phyloP scores from a whole-genome alignment of 1,140 invertebrate genomes.

The Ruditapes philippinarum region DNA sequence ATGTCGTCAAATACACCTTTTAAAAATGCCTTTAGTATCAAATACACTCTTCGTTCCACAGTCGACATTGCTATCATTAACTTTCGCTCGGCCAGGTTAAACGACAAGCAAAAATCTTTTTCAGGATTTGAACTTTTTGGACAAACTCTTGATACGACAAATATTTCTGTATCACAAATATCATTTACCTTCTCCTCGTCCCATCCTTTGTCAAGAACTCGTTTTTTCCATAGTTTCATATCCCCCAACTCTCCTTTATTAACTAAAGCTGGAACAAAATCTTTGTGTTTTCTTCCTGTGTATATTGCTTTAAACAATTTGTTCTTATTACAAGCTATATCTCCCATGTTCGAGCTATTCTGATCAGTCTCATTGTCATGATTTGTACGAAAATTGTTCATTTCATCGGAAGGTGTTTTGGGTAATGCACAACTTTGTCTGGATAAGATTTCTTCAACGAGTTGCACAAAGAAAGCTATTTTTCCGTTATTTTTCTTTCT shows the following conservation, averaged over 20 bases:
- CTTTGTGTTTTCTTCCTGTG: constrained; percentile 1
- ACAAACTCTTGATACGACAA: background rate
- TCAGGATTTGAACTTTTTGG: constrained; percentile 12
- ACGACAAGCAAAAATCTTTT: no score
- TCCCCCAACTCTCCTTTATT: background rate
- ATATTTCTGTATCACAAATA: background rate
- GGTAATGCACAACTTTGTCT: background rate
- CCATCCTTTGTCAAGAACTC: background rate
- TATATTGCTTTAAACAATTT: background rate
- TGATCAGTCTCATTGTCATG: background rate
- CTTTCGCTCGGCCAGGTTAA: no score
- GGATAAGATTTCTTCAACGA: background rate
- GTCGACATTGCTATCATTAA: no score
- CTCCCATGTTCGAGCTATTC: background rate
- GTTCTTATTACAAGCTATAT: background rate
- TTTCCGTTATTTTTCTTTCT: background rate
- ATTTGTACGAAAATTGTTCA: no score
- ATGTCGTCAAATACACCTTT: no score
- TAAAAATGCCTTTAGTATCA: no score
- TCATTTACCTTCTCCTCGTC: background rate
- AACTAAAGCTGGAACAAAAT: constrained; percentile 36
- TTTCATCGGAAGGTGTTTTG: no score
- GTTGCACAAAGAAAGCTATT: background rate
- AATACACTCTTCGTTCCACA: no score
- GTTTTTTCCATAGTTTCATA: constrained; percentile 16